Percentiles rank a stretch among this genome's conserved stretches.
Conservation (phyloP, 2,113 vertebrate species). For the Stegostoma tigrinum region DNA sequence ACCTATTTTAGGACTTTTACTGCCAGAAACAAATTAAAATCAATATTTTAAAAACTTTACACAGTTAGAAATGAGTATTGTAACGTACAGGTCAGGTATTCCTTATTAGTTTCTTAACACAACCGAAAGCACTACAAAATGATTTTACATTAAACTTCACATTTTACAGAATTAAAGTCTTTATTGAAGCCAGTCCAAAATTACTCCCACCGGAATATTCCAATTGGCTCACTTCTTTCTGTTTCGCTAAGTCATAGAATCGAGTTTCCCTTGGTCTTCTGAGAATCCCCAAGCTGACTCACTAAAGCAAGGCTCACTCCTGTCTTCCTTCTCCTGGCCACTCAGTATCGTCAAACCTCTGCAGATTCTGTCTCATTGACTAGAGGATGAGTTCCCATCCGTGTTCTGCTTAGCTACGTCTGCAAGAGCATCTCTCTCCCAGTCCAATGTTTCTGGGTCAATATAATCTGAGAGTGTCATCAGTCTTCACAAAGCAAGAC, state of each 20-base stretch:
- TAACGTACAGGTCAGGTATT: background rate
- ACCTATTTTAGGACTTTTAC: background rate
- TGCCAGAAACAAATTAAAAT: background rate
- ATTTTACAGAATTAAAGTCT: background rate
- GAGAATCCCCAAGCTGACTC: background rate
- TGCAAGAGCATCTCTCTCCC: no score
- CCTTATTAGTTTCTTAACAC: background rate
- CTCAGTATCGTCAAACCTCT: background rate
- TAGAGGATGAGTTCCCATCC: background rate
- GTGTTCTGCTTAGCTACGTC: no score
- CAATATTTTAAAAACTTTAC: background rate
- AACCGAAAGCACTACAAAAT: background rate
- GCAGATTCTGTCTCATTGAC: background rate
- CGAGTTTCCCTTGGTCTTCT: background rate
- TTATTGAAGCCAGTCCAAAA: background rate
- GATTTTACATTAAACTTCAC: background rate
- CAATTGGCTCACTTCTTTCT: background rate
- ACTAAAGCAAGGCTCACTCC: background rate
- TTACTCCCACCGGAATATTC: background rate
- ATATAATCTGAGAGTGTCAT: no score
- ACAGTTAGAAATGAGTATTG: background rate
- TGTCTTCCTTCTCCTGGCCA: background rate
- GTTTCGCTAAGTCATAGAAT: background rate
- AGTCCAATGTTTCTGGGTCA: no score
- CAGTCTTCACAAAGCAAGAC: no score